These are phyloP conservation scores for Nephrotoma guestfalica DNA, from an alignment of 2,888 invertebrate species.

Conservation along the genomic window DNA sequence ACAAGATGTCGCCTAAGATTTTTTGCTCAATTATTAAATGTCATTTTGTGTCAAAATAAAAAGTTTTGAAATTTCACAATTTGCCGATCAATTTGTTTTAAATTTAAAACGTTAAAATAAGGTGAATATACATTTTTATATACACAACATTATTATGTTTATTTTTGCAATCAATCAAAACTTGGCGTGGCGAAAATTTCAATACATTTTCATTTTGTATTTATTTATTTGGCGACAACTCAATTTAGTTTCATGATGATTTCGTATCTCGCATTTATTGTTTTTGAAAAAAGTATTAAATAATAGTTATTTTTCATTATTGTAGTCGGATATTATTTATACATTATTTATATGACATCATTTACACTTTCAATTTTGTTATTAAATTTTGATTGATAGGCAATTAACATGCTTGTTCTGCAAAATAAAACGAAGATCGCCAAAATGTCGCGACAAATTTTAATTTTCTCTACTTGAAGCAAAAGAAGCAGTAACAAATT, in stretches of 20 bases:
- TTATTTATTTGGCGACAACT: not conserved
- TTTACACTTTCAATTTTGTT: not conserved
- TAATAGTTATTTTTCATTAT: not conserved
- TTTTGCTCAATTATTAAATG: not conserved
- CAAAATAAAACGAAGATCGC: not conserved
- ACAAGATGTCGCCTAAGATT: not conserved
- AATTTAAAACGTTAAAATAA: not conserved
- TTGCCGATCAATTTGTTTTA: not conserved
- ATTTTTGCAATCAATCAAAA: not conserved
- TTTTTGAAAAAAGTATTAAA: not conserved
- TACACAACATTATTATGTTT: not conserved
- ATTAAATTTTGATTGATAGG: not conserved
- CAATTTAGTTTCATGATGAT: not conserved
- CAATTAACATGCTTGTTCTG: not conserved
- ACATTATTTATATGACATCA: not conserved
- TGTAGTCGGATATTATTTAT: not conserved
- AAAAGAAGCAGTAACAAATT: not conserved
- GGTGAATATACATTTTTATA: not conserved
- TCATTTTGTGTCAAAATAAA: not conserved
- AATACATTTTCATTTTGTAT: not conserved
- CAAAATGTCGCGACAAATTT: not conserved
- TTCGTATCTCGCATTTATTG: not conserved
- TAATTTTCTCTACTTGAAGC: not conserved
- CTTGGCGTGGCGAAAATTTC: not conserved
- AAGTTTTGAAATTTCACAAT: not conserved